Conservation (phyloP, 2,113 vertebrate genomes). For the Sakesphorus luctuosus region DNA sequence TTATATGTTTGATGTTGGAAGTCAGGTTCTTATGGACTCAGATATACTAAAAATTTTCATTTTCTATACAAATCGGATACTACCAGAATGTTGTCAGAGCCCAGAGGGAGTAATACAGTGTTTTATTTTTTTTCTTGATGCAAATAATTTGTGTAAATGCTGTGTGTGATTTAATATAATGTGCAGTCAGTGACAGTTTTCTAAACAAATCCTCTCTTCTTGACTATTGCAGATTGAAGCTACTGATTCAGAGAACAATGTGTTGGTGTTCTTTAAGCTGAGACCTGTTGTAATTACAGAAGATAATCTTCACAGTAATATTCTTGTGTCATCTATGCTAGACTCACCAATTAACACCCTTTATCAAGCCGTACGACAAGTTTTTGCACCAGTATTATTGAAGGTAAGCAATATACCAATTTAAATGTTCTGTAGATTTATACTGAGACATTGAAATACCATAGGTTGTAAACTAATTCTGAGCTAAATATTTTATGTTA, state of each 20-base stretch:
- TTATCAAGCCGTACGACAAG: constrained; percentile 90
- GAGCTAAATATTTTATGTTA: background rate
- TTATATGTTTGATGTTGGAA: background rate
- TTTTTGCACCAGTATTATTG: constrained; percentile 90
- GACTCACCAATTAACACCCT: constrained; percentile 93
- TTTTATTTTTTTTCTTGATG: background rate
- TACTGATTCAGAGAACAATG: constrained; percentile 79
- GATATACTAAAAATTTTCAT: background rate
- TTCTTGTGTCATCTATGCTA: constrained; percentile 95
- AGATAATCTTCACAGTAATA: constrained; percentile 88
- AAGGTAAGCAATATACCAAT: constrained; percentile 76
- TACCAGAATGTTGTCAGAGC: background rate
- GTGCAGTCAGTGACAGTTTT: background rate
- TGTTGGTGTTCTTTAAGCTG: constrained; percentile 95
- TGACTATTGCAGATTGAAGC: constrained; percentile 82
- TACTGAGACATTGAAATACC: background rate
- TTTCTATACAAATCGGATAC: background rate
- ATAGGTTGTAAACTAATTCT: background rate
- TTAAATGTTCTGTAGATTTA: background rate
- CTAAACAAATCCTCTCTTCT: background rate
- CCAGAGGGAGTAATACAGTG: background rate
- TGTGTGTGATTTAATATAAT: background rate
- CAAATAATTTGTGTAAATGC: background rate
- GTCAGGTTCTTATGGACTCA: background rate
- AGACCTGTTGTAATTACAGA: constrained; percentile 91